Conservation (phyloP, 1,140 invertebrate species). For the Drosophila teissieri region DNA sequence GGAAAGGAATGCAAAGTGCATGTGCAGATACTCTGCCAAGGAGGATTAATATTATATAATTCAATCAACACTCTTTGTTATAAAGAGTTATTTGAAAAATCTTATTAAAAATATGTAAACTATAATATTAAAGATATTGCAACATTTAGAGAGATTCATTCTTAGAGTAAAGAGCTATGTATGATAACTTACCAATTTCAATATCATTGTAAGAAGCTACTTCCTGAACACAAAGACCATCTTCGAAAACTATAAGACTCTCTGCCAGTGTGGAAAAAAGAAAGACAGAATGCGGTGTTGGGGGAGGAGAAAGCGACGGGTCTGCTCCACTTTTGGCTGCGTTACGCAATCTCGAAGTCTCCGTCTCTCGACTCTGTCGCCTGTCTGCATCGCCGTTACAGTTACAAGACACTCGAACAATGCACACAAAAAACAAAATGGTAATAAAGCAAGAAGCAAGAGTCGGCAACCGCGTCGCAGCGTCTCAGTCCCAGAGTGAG, state of each 20-base stretch:
- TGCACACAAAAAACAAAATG: slow-evolving; percentile 29
- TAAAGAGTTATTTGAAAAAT: no score
- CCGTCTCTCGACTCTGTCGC: slow-evolving; percentile 31
- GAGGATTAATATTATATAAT: no score
- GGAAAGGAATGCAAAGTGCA: slow-evolving; percentile 1
- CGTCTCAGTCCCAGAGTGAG: slow-evolving; percentile 7
- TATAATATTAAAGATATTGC: no score
- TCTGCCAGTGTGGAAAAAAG: slow-evolving; percentile 3
- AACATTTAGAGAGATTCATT: no score
- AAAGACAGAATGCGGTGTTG: slow-evolving; percentile 47
- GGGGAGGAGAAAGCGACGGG: slow-evolving; percentile 51
- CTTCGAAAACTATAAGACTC: slow-evolving; percentile 2
- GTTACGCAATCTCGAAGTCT: slow-evolving; percentile 63
- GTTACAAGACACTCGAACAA: slow-evolving; percentile 60
- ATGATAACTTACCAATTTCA: no score
- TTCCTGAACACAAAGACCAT: not conserved
- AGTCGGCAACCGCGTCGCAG: slow-evolving; percentile 9
- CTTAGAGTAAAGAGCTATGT: no score
- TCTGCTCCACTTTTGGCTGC: slow-evolving; percentile 74
- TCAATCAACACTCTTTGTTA: no score
- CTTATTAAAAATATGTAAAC: no score
- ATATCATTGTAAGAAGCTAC: not conserved
- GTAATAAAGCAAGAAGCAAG: slow-evolving; percentile 41
- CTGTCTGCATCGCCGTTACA: slow-evolving; percentile 46
- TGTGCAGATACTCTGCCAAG: slow-evolving; percentile 9